These are phyloP conservation scores for Balaeniceps rex DNA, from an alignment of 2,113 vertebrate genomes.

Conservation along the genomic window DNA sequence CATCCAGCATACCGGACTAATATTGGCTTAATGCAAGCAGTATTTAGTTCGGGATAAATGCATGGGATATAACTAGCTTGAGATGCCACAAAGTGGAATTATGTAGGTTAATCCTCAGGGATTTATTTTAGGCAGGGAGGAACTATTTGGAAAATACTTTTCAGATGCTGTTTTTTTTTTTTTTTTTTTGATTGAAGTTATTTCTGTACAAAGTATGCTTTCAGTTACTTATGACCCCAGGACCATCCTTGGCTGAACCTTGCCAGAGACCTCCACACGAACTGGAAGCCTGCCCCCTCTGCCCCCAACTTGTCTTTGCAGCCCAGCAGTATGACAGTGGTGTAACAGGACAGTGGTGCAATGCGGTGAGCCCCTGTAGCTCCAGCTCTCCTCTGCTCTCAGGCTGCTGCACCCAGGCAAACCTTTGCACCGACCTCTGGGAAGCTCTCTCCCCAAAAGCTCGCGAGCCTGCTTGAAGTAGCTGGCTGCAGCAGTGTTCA, in stretches of 20 bases:
- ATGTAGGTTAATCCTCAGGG: neutral
- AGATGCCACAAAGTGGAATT: neutral
- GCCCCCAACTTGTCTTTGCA: neutral
- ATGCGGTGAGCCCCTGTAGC: neutral
- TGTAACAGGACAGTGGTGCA: neutral
- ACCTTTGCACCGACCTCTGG: rapidly evolving
- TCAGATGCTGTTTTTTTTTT: neutral
- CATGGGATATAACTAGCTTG: neutral
- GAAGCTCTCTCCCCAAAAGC: neutral
- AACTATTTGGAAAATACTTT: neutral
- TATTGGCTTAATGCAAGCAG: neutral
- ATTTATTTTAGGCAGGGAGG: neutral
- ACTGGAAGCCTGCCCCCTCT: neutral
- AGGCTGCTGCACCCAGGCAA: neutral
- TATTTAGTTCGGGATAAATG: neutral
- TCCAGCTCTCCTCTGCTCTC: neutral
- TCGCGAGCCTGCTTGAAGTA: neutral
- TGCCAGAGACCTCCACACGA: neutral
- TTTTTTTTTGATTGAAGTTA: neutral
- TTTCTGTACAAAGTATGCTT: neutral
- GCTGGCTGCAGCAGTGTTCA: neutral
- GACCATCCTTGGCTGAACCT: neutral
- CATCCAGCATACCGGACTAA: neutral
- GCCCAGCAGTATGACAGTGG: neutral
- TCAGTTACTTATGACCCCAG: neutral